phyloP scores from a whole-genome alignment of 2,113 vertebrate species.

The Marcusenius ussheri region DNA sequence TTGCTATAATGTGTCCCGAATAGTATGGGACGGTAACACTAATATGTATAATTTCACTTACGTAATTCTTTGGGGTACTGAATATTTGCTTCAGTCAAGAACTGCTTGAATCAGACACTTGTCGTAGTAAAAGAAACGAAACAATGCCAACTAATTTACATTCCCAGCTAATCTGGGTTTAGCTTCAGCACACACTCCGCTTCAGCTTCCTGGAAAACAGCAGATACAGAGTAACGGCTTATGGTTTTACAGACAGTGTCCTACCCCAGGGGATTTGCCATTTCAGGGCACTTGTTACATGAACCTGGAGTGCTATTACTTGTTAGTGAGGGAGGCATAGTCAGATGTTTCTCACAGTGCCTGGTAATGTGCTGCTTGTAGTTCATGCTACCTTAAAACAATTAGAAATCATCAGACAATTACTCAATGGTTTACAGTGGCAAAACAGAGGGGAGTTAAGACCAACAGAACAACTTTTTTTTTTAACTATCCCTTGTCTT shows the following conservation, averaged over 20 bases:
- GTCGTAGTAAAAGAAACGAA: neutral
- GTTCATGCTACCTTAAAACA: neutral
- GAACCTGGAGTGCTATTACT: neutral
- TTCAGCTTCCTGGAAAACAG: neutral
- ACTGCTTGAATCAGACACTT: neutral
- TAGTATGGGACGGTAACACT: neutral
- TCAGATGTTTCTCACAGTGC: neutral
- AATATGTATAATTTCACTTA: neutral
- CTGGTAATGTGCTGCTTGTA: neutral
- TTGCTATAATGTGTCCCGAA: neutral
- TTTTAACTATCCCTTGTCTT: neutral
- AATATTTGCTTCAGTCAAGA: neutral
- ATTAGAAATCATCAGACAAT: neutral
- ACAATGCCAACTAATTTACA: neutral
- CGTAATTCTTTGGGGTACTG: neutral
- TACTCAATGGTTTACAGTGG: neutral
- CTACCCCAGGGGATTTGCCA: neutral
- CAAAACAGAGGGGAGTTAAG: neutral
- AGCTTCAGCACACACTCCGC: neutral
- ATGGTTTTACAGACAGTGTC: neutral
- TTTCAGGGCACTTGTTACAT: neutral
- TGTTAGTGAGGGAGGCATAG: neutral
- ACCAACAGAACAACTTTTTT: neutral
- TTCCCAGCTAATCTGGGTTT: neutral
- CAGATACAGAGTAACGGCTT: neutral